These are phyloP conservation scores for Nomada lathburiana DNA, from an alignment of 2,888 invertebrate species.

Conservation along the genomic window DNA sequence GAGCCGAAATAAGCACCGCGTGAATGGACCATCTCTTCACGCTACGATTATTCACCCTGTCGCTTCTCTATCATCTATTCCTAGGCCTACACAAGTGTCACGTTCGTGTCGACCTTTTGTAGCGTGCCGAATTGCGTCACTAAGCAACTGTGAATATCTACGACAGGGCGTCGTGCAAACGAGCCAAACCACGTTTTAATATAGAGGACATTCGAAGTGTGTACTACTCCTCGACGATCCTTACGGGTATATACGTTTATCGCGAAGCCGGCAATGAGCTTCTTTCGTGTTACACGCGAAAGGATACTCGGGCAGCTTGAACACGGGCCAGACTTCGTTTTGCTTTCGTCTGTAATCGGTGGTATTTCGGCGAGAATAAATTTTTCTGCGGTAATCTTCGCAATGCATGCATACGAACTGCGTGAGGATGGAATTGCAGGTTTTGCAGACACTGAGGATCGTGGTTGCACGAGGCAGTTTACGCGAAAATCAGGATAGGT, in stretches of 20 bases:
- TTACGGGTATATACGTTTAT: conserved; percentile 16
- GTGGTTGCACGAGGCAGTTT: no score
- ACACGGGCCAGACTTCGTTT: conserved; percentile 17
- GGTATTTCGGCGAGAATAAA: background rate
- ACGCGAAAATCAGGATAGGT: no score
- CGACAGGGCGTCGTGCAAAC: conserved; percentile 13
- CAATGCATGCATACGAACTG: no score
- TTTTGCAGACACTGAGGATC: no score
- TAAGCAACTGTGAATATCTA: background rate
- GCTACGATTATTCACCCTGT: conserved; percentile 48
- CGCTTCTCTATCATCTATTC: conserved; percentile 48
- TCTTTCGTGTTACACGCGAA: conserved; percentile 60
- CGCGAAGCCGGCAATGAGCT: conserved; percentile 33
- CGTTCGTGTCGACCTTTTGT: conserved; percentile 37
- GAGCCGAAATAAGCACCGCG: conserved; percentile 37
- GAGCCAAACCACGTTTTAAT: conserved; percentile 13
- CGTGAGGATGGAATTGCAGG: no score
- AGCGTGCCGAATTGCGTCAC: background rate
- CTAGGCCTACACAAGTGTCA: conserved; percentile 33
- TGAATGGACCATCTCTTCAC: conserved; percentile 30
- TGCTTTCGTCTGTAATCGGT: background rate
- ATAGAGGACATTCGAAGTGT: conserved; percentile 17
- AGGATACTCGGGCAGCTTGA: conserved; percentile 42
- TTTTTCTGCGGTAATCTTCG: no score
- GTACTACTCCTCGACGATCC: conserved; percentile 3